Conservation (phyloP, 2,113 vertebrate species). For the Prunella fulvescens region DNA sequence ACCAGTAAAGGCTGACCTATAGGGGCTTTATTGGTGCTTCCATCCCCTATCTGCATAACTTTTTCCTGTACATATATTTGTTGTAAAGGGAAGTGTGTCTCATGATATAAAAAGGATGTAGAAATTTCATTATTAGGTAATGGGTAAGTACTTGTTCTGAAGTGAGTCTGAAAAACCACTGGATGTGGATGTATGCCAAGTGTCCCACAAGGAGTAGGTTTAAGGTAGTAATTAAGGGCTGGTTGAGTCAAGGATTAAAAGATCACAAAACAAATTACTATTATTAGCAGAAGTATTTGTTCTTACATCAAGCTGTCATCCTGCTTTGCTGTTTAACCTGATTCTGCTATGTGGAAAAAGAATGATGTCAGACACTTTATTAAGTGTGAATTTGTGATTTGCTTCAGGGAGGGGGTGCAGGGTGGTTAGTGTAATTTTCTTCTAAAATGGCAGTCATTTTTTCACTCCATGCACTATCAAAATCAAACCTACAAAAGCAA, state of each 20-base stretch:
- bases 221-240: constrained; percentile 30
- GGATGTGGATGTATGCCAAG: neutral
- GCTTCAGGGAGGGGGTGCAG: neutral
- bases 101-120: neutral
- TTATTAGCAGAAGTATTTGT: constrained; percentile 37
- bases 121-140: neutral
- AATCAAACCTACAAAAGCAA: neutral
- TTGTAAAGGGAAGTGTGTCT: neutral
- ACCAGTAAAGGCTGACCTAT: neutral
- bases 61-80: neutral
- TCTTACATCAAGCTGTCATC: neutral
- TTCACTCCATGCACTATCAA: neutral
- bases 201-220: neutral
- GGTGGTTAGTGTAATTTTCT: neutral
- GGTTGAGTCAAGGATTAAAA: constrained; percentile 9
- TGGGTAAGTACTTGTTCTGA: neutral
- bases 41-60: neutral
- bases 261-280: constrained; percentile 46
- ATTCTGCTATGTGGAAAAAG: neutral
- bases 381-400: neutral
- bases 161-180: neutral
- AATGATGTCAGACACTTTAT: neutral
- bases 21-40: neutral
- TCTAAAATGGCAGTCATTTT: neutral
- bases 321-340: neutral